Evolutionary conservation across 2,113 vertebrate species (phyloP).

Genomic region (Ceyx cyanopectus): DNA sequence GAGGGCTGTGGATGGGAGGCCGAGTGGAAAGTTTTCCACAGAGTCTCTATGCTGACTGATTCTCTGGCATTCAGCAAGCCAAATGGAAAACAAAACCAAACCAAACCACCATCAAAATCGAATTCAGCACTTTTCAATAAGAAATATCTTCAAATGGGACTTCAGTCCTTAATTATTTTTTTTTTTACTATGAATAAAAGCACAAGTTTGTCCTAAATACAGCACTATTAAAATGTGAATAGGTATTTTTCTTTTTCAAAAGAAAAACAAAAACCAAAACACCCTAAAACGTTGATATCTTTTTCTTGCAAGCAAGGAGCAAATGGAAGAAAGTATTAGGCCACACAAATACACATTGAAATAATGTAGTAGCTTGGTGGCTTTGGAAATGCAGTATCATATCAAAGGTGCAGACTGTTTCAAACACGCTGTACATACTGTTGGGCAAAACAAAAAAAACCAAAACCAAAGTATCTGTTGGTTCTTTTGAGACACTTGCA

Average conservation of each 20-base stretch:
- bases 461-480: constrained; percentile 4
- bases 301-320: constrained; percentile 78
- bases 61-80: constrained; percentile 39
- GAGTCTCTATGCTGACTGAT: constrained; percentile 27
- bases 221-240: constrained; percentile 76
- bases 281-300: constrained; percentile 58
- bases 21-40: constrained; percentile 17
- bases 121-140: constrained; percentile 43
- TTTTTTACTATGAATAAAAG: constrained; percentile 74
- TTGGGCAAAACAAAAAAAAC: constrained; percentile 17
- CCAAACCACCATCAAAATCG: neutral
- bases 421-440: constrained; percentile 65
- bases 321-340: constrained; percentile 67
- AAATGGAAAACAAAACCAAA: neutral
- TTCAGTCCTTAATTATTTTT: constrained; percentile 34
- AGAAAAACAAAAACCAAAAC: neutral
- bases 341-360: constrained; percentile 68
- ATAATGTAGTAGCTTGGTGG: constrained; percentile 65
- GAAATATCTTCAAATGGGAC: constrained; percentile 60
- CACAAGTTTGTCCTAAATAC: constrained; percentile 72
- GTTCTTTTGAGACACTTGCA: constrained; percentile 38
- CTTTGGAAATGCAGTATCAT: constrained; percentile 74
- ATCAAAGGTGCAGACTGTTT: constrained; percentile 73
- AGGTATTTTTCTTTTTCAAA: constrained; percentile 12
- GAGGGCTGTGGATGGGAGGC: constrained; percentile 1